Base-by-base conservation (phyloP, 2,113 vertebrate genomes). In the Sciurus niger region DNA sequence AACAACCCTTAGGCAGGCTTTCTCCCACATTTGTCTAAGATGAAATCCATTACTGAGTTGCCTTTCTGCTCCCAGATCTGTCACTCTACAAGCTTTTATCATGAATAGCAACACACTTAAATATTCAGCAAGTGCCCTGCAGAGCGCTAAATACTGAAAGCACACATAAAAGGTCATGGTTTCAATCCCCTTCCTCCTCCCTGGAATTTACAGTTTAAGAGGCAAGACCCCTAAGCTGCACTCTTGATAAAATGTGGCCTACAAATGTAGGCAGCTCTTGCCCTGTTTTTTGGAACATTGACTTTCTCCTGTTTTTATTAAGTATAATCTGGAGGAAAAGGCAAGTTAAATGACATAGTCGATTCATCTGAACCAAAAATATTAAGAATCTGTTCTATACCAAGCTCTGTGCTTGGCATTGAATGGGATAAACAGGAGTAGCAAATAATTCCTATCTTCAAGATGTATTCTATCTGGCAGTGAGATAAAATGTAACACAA, bases 81-180 rank as follows among this genome's bases (percentile, higher is more conserved):
- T 90, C 90, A 79, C 76, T 96, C 58, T 87, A 32, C 58, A 77
- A 95, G 97, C 95, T 97, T 97, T 97, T 78, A 97, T 96, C 92
- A 76, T 77, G 93, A 97, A 97, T 90, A 96, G 92, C 89, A 97
- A 92, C 95, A 97, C 70, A 94, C 90, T 97, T 94, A 97, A 96
- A 97, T 97, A 97, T 97, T 97, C 92, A 98, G 97, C 92, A 97
- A 97, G 87, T 86, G 85, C 87, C 95, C 97, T 40, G 53, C 72
- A 63, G 96, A 97, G 95, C 1, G 0, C 87, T 92, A 95, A 96
- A 93, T 95, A 96, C 80, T 73, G 89, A 94, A 93, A 92, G 76
- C 80, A 68, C 80, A 88, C 28, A n/a, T 63, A 34, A 97, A 96
- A 97, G 95, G 95, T 96, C 96, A 95, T 6, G 20, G 86, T 93